These are phyloP conservation scores for Acrossocheilus fasciatus DNA, from an alignment of 2,797 vertebrate species.

Conservation along the genomic window DNA sequence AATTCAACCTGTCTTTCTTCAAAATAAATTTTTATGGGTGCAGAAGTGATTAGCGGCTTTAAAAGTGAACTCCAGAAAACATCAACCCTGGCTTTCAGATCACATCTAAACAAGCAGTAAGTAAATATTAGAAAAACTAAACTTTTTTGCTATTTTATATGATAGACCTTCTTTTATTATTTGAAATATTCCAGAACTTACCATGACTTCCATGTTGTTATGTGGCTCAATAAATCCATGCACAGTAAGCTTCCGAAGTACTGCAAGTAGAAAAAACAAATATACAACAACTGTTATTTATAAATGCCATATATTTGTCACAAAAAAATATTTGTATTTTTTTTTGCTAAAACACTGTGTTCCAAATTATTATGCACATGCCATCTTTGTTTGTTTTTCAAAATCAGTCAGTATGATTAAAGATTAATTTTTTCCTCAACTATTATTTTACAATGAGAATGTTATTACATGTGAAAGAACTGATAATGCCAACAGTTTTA, in stretches of 20 bases:
- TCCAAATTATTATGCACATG: too few species aligned
- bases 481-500: too few species aligned
- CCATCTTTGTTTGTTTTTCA: too few species aligned
- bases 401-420: too few species aligned
- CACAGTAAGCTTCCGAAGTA: conserved; percentile 94
- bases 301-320: neutral
- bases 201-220: conserved; percentile 93
- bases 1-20: neutral
- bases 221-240: conserved; percentile 95
- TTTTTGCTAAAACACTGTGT: neutral
- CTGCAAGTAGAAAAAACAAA: conserved; percentile 70
- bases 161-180: neutral
- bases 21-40: neutral
- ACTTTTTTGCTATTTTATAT: neutral
- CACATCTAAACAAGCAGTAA: neutral
- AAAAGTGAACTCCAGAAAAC: conserved; percentile 5
- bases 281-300: neutral
- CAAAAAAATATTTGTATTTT: neutral
- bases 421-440: too few species aligned
- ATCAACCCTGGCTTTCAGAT: conserved; percentile 12
- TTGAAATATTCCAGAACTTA: conserved; percentile 73
- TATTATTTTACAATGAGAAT: too few species aligned
- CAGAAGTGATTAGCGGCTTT: neutral
- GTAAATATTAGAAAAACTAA: neutral
- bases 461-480: too few species aligned